Evolutionary conservation across 2,797 vertebrate genomes (phyloP).

Genomic region (Myotis vivesi): DNA sequence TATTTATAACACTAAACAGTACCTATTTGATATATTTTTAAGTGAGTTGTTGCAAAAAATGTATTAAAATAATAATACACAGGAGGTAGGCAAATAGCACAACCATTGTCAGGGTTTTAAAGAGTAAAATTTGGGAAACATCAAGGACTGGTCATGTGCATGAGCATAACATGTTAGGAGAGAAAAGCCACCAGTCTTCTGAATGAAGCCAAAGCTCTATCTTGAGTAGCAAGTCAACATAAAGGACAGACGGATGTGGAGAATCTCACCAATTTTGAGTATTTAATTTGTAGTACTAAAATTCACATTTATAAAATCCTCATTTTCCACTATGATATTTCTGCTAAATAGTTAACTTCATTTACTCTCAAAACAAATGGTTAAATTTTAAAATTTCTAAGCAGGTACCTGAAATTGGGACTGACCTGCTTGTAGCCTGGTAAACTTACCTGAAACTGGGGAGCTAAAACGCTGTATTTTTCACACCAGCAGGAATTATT

Average conservation of each 20-base stretch:
- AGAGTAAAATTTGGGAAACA: conserved; percentile 11
- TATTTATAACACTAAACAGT: background rate
- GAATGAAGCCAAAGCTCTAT: background rate
- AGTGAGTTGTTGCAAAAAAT: background rate
- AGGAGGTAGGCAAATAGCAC: background rate
- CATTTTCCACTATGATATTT: background rate
- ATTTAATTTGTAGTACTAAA: background rate
- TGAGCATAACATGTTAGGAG: background rate
- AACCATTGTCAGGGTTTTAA: conserved; percentile 11
- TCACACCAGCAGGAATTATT: background rate
- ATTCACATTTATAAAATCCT: background rate
- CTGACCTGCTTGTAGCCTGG: background rate
- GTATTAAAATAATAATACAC: background rate
- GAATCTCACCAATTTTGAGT: background rate
- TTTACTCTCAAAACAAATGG: background rate
- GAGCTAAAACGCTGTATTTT: conserved; percentile 17
- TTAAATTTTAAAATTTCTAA: background rate
- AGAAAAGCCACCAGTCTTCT: background rate
- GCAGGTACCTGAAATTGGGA: background rate
- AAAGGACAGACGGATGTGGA: background rate
- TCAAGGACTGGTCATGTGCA: background rate
- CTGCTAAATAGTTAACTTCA: background rate
- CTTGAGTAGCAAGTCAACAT: background rate
- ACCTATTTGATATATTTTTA: background rate
- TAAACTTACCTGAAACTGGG: background rate